Evolutionary conservation across 2,797 vertebrate species (phyloP), one percentile per base, ranked within the genome.

Genomic region (Periophthalmus magnuspinnatus): DNA sequence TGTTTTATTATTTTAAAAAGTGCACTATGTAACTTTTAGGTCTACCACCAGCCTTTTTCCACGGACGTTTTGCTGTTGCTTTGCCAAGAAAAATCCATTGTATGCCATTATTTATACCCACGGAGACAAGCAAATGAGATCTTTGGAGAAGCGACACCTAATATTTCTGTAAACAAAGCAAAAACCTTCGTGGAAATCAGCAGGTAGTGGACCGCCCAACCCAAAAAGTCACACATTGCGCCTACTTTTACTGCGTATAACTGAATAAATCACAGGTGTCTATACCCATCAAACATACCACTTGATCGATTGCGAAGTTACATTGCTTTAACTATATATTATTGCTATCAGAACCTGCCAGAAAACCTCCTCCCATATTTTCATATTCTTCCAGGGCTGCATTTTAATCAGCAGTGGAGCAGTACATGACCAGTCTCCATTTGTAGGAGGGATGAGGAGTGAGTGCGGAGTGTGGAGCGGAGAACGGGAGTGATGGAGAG

Each of bases 391-490:
- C 80, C 74, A 72, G 71, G 67, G 82, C 75, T 79, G 84, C 72
- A 83, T 89, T 91, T 84, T 87, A 88, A 92, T 92, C 80, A 86
- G 78, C 69, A 73, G 72, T 67, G 81, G 83, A 78, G 72, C 56
- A 81, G 19, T 68, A 70, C 79, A 85, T 63, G 77, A 79, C 72
- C 69, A 14, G 76, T 63, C 78, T 85, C 59, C 72, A 67, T 77
- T 65, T 22, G 62, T 47, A 60, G 60, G 47, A 55, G 65, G 67
- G 34, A 34, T 22, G 50, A 16, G 68, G 36, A 74, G 68, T 8
- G 63, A 79, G 71, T 65, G 65, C 34, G 75, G 75, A 58, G 67
- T 60, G 75, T 56, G 64, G 72, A 74, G 65, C 73, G 69, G 69
- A 67, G 72, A 83, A 83, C 73, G 58, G 55, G 65, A 54, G 75